These are phyloP conservation scores for Gobius niger DNA, from an alignment of 2,113 vertebrate genomes.

Conservation along the genomic window DNA sequence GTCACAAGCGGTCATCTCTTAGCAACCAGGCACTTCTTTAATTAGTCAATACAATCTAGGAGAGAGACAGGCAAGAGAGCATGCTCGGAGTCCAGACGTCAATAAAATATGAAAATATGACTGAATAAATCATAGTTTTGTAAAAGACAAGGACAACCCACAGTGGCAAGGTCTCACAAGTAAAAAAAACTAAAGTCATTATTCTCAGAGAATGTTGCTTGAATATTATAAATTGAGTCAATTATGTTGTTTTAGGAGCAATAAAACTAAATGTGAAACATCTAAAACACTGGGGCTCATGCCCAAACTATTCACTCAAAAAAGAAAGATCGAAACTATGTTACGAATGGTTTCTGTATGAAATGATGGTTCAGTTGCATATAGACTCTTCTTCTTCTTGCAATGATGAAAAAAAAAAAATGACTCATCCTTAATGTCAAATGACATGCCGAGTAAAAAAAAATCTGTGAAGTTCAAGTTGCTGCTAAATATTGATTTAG, in stretches of 20 bases:
- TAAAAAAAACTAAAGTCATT: no score
- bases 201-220: no score
- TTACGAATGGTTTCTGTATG: not conserved
- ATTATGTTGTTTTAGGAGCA: no score
- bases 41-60: slow-evolving; percentile 67
- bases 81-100: slow-evolving; percentile 26
- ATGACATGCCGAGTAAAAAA: slow-evolving; percentile 39
- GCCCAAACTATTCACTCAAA: not conserved
- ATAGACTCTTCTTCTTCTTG: slow-evolving; percentile 7
- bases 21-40: slow-evolving; percentile 75
- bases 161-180: no score
- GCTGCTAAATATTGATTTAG: slow-evolving; percentile 51
- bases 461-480: slow-evolving; percentile 15
- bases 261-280: no score
- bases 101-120: not conserved
- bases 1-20: slow-evolving; percentile 70
- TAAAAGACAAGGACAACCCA: not conserved
- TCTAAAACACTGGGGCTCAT: no score
- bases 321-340: not conserved
- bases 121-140: not conserved
- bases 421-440: slow-evolving; percentile 19
- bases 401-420: not conserved
- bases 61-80: slow-evolving; percentile 46
- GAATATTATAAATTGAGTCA: no score
- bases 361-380: not conserved